These are phyloP conservation scores for Timema cristinae DNA, from an alignment of 2,888 invertebrate genomes.

Conservation along the genomic window DNA sequence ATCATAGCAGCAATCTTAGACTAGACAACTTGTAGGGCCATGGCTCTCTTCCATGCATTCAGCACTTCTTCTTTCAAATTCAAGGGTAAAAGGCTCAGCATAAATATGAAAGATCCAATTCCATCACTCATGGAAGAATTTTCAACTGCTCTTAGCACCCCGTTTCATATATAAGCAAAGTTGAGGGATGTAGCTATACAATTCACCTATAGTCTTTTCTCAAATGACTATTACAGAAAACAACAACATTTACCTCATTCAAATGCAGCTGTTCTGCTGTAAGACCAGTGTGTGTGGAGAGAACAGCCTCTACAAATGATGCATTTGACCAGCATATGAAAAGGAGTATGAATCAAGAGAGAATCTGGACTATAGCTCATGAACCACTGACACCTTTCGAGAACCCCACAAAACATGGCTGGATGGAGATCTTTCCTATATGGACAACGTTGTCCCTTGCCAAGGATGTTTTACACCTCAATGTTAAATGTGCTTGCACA, in stretches of 20 bases:
- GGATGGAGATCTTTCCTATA: constrained; percentile 1
- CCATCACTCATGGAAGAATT: constrained; percentile 7
- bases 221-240: too few relatives aligned
- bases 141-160: neutral
- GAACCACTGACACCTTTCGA: neutral
- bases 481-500: neutral
- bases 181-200: neutral
- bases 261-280: too few relatives aligned
- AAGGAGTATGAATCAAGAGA: neutral
- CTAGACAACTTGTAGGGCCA: too few relatives aligned
- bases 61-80: too few relatives aligned
- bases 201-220: neutral
- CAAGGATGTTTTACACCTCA: neutral
- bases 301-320: too few relatives aligned
- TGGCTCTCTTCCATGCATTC: too few relatives aligned
- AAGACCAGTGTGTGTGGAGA: neutral
- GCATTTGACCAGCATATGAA: constrained; percentile 6
- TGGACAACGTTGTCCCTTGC: constrained; percentile 1
- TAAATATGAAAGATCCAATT: neutral
- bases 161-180: neutral
- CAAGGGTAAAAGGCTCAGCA: too few relatives aligned
- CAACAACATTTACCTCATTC: neutral
- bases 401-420: neutral
- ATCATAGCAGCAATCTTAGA: too few relatives aligned
- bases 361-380: neutral